Base-by-base conservation (phyloP, 2,888 invertebrate species). In the Drosophila fulvimacula region DNA sequence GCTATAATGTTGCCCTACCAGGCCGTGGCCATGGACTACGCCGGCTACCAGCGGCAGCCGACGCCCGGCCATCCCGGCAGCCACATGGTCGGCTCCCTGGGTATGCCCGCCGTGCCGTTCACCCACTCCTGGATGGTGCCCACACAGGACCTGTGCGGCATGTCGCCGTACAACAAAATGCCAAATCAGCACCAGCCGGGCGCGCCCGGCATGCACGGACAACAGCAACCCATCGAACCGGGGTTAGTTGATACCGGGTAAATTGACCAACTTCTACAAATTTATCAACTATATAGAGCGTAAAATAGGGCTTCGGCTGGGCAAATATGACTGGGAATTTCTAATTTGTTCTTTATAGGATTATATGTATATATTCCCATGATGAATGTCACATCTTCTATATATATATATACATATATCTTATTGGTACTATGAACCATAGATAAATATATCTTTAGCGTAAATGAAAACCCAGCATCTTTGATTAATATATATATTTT, bases 51-150 rank as follows among this genome's bases (percentile, higher is more conserved):
- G 93, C 94, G 95, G 93, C 94, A 95, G 71, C 88, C 90, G 93
- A 90, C 92, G 56, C 83, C 90, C 32, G 91, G 90, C 5, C 91
- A 92, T 78, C 92, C 92, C 3, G 90, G 92, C 56, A 89, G 91
- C 36, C 92, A 92, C 58, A 92, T 92, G 92, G 82, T 86, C 91
- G 94, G 94, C 80, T 90, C 92, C 86, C 93, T 94, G 93, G 95
- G 95, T 82, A 94, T 94, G 91, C 67, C 90, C 9, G 79, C 90
- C 66, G 94, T 89, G 92, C 95, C 97, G 91, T 97, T 97, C 95
- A 96, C 97, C 93, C 97, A 97, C 95, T 97, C 97, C 94, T 97
- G 97, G 97, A 96, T 97, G 95, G 97, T 97, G 94, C 95, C 95
- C 94, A 96, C 96, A 94, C 96, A 96, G 96, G 97, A 97, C 95